Evolutionary conservation across 2,888 invertebrate genomes (phyloP), one percentile per base, ranked within the genome.

Genomic region (Melangyna quadrimaculata): DNA sequence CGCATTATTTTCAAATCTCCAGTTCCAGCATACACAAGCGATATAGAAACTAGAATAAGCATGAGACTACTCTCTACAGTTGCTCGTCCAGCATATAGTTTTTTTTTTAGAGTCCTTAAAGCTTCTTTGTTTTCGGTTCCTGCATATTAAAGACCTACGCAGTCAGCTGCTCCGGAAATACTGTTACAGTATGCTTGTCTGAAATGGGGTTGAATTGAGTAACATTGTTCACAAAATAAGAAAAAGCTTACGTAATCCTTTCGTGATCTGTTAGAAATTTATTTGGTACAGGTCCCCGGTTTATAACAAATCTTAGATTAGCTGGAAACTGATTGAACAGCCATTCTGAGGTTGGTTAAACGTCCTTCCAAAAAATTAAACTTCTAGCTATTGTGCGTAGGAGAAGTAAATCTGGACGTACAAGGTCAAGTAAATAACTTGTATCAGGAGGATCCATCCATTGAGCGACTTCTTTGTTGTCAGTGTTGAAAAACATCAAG

Each of bases 171-270:
- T 19, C 99, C 99, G 0, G 98, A 96, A 79, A 98, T 94, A 87
- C 99, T 97, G 92, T 99, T 98, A 92, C 98, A 98, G 93, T 98
- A 99, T 0, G 98, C 98, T 94, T 99, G 98, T 89, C 97, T 97
- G 90, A 45, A 93, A 92, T 40, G 3, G 8, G 6, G 6, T 14
- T 8, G 0, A 24, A 51, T 19, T 10, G 19, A 14, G 2, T 1
- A 2, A 14, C 12, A 57, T 32, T 12, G 3, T 65, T 53, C 22
- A 35, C 9, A 27, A 1, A 8, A 14, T 19, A 57, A 24, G 8
- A 8, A n/a, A n/a, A n/a, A n/a, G n/a, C 93, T 94, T 90, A 97
- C 97, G 97, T 97, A 95, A 98, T 97, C 17, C 98, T 97, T 93
- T 98, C 98, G 89, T 97, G 96, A 91, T 98, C 98, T 32, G 98